phyloP scores from a whole-genome alignment of 2,797 vertebrate species.

The Scarus forsteni region DNA sequence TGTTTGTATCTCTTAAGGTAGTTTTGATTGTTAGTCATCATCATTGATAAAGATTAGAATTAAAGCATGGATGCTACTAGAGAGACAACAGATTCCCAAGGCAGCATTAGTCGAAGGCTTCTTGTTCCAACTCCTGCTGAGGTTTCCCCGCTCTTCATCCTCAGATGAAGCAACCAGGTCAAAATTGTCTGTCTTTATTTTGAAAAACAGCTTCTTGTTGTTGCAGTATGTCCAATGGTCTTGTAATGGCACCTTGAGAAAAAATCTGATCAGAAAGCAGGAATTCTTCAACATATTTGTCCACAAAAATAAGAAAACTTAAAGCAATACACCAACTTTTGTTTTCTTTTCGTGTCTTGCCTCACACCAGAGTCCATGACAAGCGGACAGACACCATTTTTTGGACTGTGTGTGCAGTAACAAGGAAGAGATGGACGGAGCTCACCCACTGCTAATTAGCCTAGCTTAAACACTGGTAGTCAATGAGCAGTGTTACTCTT shows the following conservation, averaged over 20 bases:
- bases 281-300: too few relatives aligned
- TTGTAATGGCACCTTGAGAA: constrained; percentile 8
- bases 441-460: too few relatives aligned
- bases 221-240: background rate
- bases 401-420: too few relatives aligned
- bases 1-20: background rate
- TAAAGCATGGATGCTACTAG: constrained; percentile 31
- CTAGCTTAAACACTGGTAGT: too few relatives aligned
- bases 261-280: too few relatives aligned
- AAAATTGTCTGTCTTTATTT: constrained; percentile 2
- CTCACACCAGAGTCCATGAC: too few relatives aligned
- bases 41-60: constrained; percentile 23
- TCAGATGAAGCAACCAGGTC: constrained; percentile 3
- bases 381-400: too few relatives aligned
- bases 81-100: constrained; percentile 35
- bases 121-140: constrained; percentile 38
- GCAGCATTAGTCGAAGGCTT: constrained; percentile 52
- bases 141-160: constrained; percentile 33
- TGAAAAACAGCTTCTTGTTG: constrained; percentile 20
- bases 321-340: too few relatives aligned
- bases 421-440: too few relatives aligned
- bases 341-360: too few relatives aligned
- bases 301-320: too few relatives aligned
- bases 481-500: too few relatives aligned
- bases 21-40: constrained; percentile 12